phyloP scores from a whole-genome alignment of 92 coral and sea anemone species.

The Heliopora coerulea region DNA sequence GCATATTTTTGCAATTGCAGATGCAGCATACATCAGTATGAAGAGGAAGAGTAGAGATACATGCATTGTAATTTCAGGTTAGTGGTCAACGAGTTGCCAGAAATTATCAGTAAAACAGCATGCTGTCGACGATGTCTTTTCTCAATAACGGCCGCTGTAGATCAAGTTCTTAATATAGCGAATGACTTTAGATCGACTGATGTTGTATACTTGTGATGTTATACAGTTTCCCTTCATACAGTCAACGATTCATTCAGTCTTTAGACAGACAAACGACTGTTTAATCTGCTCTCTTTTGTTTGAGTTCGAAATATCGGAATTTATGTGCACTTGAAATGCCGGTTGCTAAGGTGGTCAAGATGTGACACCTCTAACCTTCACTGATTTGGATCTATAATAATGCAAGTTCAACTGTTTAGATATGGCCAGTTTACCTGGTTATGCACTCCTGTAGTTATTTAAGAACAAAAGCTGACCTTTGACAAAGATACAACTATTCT shows the following conservation, averaged over 20 bases:
- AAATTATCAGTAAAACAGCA: not conserved
- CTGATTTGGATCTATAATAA: no score
- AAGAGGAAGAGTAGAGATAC: slow-evolving; percentile 91
- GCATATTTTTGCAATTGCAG: slow-evolving; percentile 93
- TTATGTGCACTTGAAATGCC: not conserved
- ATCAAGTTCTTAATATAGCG: no score
- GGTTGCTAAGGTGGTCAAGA: slow-evolving; percentile 21
- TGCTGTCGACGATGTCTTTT: not conserved
- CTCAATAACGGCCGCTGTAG: not conserved
- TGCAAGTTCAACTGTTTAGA: no score
- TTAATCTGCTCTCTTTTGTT: no score
- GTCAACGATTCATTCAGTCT: slow-evolving; percentile 11
- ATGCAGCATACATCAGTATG: slow-evolving; percentile 95
- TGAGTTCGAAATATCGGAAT: not conserved
- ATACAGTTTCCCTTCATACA: not conserved
- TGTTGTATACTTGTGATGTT: not conserved
- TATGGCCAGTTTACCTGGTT: no score
- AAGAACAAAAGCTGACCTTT: not conserved
- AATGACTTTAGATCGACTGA: not conserved
- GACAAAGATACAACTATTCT: no score
- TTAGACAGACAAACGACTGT: no score
- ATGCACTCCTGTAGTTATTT: not conserved
- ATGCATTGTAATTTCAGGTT: slow-evolving; percentile 94
- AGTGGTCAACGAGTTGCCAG: slow-evolving; percentile 6
- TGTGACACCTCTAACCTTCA: not conserved